phyloP scores from a whole-genome alignment of 2,888 invertebrate species.

The Apoda limacodes region DNA sequence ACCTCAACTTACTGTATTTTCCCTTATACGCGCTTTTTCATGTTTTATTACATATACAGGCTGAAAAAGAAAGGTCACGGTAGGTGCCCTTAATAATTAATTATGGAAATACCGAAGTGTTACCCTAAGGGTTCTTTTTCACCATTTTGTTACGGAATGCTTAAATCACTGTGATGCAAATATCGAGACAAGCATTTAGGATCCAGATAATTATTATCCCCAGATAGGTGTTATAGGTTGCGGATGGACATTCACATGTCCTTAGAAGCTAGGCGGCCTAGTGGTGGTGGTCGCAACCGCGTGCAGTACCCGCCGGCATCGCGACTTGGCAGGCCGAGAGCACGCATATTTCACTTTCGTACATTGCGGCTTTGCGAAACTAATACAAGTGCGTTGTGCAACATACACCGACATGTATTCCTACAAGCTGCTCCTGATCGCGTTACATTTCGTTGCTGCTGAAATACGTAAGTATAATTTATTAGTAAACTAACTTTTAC shows the following conservation, averaged over 20 bases:
- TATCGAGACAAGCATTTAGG: no score
- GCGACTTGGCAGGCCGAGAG: slow-evolving; percentile 52
- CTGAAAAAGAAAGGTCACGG: no score
- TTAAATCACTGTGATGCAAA: no score
- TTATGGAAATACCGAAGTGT: no score
- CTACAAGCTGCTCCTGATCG: slow-evolving; percentile 36
- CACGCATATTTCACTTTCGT: slow-evolving; percentile 26
- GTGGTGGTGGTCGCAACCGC: slow-evolving; percentile 23
- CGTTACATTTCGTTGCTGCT: slow-evolving; percentile 45
- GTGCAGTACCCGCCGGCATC: slow-evolving; percentile 49
- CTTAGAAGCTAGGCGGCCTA: slow-evolving; percentile 25
- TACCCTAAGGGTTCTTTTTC: no score
- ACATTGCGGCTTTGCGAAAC: slow-evolving; percentile 32
- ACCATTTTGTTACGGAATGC: no score
- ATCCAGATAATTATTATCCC: no score
- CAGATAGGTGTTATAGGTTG: slow-evolving; percentile 16
- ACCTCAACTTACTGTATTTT: no score
- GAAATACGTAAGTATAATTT: slow-evolving; percentile 59
- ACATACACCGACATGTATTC: slow-evolving; percentile 40
- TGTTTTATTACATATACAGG: no score
- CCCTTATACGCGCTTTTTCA: no score
- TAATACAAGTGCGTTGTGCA: slow-evolving; percentile 34
- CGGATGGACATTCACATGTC: slow-evolving; percentile 36
- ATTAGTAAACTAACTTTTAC: no score
- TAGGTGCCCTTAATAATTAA: no score